Evolutionary conservation across 35 echinoderm and acorn worm genomes (phyloP).

Genomic region (Apostichopus californicus): DNA sequence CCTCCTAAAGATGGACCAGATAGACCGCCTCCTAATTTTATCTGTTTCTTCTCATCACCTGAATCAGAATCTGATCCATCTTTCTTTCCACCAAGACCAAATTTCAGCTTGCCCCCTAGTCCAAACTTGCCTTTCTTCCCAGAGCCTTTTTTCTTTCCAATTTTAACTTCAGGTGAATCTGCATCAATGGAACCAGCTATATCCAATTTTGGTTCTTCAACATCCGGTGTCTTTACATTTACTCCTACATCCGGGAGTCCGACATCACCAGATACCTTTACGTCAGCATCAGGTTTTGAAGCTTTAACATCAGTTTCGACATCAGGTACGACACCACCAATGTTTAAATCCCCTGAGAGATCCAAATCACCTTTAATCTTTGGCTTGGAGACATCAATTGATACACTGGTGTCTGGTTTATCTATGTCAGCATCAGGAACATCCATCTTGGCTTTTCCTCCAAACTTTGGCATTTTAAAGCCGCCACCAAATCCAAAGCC

Average conservation of each 20-base stretch:
- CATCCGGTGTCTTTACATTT: neutral
- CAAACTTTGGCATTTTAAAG: conserved; percentile 43
- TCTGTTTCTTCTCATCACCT: conserved; percentile 37
- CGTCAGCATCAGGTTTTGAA: conserved; percentile 22
- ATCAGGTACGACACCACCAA: conserved; percentile 42
- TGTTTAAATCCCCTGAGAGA: conserved; percentile 36
- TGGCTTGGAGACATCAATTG: conserved; percentile 26
- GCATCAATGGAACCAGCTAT: conserved; percentile 1
- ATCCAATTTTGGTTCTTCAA: conserved; percentile 19
- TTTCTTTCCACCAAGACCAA: conserved; percentile 50
- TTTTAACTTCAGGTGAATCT: conserved; percentile 31
- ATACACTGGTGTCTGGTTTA: conserved; percentile 48
- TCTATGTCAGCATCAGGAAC: conserved; percentile 52
- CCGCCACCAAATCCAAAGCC: conserved; percentile 56
- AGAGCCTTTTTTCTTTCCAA: conserved; percentile 72
- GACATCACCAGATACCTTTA: conserved; percentile 9
- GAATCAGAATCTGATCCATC: conserved; percentile 51
- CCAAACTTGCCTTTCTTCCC: conserved; percentile 54
- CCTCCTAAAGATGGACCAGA: conserved; percentile 4
- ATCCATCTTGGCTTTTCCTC: conserved; percentile 45
- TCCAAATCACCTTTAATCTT: neutral
- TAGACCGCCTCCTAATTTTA: neutral
- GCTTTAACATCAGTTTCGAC: conserved; percentile 49
- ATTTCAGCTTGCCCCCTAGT: conserved; percentile 58
- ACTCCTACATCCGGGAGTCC: conserved; percentile 12